phyloP scores from a whole-genome alignment of 1,140 invertebrate species.

The Drosophila tani region DNA sequence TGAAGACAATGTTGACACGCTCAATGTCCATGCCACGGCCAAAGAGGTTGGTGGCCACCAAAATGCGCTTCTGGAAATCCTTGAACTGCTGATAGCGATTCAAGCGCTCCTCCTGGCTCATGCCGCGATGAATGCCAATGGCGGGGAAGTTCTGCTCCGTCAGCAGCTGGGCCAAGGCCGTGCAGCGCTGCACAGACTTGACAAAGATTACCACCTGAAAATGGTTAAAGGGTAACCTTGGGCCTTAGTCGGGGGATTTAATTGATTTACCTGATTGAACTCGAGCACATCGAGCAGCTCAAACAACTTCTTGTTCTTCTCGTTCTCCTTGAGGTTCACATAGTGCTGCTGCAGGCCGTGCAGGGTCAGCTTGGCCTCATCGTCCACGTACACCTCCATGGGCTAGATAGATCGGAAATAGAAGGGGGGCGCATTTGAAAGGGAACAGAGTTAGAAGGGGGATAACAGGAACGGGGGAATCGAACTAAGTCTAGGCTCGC shows the following conservation, averaged over 20 bases:
- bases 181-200: too few relatives aligned
- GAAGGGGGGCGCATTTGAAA: slow-evolving; percentile 52
- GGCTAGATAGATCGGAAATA: slow-evolving; percentile 88
- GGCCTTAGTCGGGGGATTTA: slow-evolving; percentile 27
- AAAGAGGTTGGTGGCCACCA: too few relatives aligned
- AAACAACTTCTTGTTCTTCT: slow-evolving; percentile 99
- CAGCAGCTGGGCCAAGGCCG: too few relatives aligned
- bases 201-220: too few relatives aligned
- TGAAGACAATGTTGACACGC: too few relatives aligned
- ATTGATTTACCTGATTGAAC: slow-evolving; percentile 95
- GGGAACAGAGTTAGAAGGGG: slow-evolving; percentile 45
- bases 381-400: slow-evolving; percentile 99
- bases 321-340: slow-evolving; percentile 99
- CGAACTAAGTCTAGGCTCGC: slow-evolving; percentile 55
- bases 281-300: slow-evolving; percentile 99
- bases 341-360: slow-evolving; percentile 99
- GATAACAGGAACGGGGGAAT: slow-evolving; percentile 38
- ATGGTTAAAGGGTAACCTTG: background rate
- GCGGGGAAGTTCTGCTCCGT: too few relatives aligned
- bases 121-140: too few relatives aligned
- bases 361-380: slow-evolving; percentile 99
- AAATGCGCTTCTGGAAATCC: too few relatives aligned
- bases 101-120: too few relatives aligned
- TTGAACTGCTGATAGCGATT: too few relatives aligned
- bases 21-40: too few relatives aligned